Evolutionary conservation across 2,113 vertebrate genomes (phyloP), one percentile per base, ranked within the genome.

Genomic region (Oenanthe melanoleuca): DNA sequence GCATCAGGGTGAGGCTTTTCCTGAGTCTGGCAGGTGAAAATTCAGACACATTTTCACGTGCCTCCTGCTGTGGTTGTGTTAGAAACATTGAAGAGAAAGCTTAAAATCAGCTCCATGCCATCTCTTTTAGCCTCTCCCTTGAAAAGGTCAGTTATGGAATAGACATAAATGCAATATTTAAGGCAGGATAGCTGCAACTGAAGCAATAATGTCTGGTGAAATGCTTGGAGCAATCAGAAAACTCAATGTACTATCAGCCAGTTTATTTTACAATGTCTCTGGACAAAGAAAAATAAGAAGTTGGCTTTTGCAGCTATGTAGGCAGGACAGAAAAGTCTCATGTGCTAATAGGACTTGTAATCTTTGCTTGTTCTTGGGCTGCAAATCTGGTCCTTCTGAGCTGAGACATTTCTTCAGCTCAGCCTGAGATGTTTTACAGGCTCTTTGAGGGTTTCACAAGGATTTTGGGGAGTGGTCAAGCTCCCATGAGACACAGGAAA

Each of bases 11-110:
- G 50, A 91, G 66, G 22, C 22, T 88, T 80, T 65, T 55, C 78
- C 50, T 25, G 55, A 55, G 44, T 50, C 34, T 85, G 59, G n/a
- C 50, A 95, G 79, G 83, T 77, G 50, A 91, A 95, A 89, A 95
- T 77, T 63, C 50, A 33, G 52, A 63, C 56, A 4, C 29, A 16
- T 83, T 90, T 83, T 80, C 53, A 33, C 2, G 5, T 71, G 26
- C 59, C 82, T 94, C 70, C 64, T 80, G 11, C 63, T 52, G 38
- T 38, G 91, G 33, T 8, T 83, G 42, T 67, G 52, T 57, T 78
- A 31, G 14, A 73, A 91, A 37, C 72, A 63, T n/a, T 31, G 34
- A 94, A 70, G 63, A 42, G 50, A 63, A 82, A 86, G 63, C 14
- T 37, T 77, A 22, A 73, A 66, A 88, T 37, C 38, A 28, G 21